A percentile compares a stretch with the other conserved stretches of the same genome.
phyloP scores from a whole-genome alignment of 1,140 invertebrate species.

The Lasaia peninsularis region DNA sequence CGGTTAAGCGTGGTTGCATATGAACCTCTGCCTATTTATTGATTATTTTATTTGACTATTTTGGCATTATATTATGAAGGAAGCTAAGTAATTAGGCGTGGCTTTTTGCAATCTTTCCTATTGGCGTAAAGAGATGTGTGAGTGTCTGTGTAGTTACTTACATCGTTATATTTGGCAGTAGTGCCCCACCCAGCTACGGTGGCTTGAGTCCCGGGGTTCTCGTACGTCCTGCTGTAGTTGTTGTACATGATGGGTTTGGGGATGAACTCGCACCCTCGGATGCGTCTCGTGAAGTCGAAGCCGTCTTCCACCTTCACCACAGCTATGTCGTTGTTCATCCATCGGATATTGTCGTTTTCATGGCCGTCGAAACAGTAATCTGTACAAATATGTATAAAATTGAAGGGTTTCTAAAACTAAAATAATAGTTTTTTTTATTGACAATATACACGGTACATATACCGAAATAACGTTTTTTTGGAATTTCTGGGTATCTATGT shows the following conservation, averaged over 20 bases:
- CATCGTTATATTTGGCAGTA: constrained; percentile 53
- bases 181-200: constrained; percentile 58
- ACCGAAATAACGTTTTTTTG: too few species aligned
- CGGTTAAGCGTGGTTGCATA: too few species aligned
- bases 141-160: constrained; percentile 32
- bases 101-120: too few species aligned
- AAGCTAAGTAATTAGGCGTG: not conserved
- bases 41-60: too few species aligned
- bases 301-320: constrained; percentile 59
- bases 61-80: too few species aligned
- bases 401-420: too few species aligned
- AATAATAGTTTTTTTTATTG: constrained; percentile 2
- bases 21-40: too few species aligned
- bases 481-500: too few species aligned
- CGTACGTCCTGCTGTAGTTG: constrained; percentile 53
- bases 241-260: constrained; percentile 57
- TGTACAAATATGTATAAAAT: constrained; percentile 26
- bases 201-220: constrained; percentile 48
- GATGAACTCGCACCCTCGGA: constrained; percentile 55
- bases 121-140: too few species aligned
- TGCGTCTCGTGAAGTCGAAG: constrained; percentile 52
- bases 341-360: constrained; percentile 63
- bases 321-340: constrained; percentile 70
- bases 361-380: constrained; percentile 65
- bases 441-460: too few species aligned